Base-by-base conservation (phyloP, 2,888 invertebrate species). In the Elmis aenea region DNA sequence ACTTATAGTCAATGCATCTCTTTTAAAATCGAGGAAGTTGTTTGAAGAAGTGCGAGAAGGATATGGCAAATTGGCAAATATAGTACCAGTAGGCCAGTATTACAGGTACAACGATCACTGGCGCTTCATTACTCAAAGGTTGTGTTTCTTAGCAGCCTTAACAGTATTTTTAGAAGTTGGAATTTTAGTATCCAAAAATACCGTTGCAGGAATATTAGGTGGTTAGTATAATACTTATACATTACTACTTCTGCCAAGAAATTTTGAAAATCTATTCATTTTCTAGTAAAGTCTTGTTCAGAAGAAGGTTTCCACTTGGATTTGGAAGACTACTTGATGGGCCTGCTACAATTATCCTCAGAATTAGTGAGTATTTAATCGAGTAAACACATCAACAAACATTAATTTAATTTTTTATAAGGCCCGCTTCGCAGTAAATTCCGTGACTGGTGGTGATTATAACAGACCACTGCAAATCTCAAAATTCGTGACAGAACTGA, bases 51-150 rank as follows among this genome's bases (percentile, higher is more conserved):
- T 88, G 0, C 70, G 75, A 4, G 66, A 71, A 13, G 78, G 81
- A 8, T 90, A 84, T 58, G 61, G 64, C 2, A 75, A 73, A 45
- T 68, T 93, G 22, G 74, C 79, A 11, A 62, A 68, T 23, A 71
- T 83, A 33, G 75, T 93, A 16, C 88, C 90, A 1, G 45, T 69
- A 1, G 81, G 82, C 27, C 86, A 91, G 54, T 93, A 87, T 67
- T 92, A 88, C 66, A 76, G 88, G 51, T 94, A 83, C 61, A 82
- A 88, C 48, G 92, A 93, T 55, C 87, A 88, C 55, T 94, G 93
- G 93, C 75, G 84, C 21, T 84, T 75, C 58, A 81, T 83, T 42
- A 87, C 84, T 0, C 92, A 93, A 60, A 73, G 85, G 26, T 73
- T 89, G 48, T 81, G 85, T 38, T 92, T 84, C 64, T 69, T 88